phyloP scores from a whole-genome alignment of 2,888 invertebrate species.

The Hydropsyche betteni region DNA sequence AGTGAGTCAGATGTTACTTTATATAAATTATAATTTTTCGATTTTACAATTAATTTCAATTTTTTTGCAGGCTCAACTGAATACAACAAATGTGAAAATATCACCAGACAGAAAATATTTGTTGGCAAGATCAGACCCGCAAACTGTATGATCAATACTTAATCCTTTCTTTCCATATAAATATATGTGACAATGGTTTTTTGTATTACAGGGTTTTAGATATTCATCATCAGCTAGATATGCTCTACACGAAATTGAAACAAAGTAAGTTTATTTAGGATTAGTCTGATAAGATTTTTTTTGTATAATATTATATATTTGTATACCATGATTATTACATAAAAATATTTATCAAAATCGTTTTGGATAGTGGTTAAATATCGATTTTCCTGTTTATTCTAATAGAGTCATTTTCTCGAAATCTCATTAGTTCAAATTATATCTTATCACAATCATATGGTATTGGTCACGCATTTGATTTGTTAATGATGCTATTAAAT shows the following conservation, averaged over 20 bases:
- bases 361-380: too few species aligned
- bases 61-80: slow-evolving; percentile 58
- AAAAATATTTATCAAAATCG: too few species aligned
- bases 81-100: slow-evolving; percentile 61
- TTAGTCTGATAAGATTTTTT: background rate
- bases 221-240: slow-evolving; percentile 73
- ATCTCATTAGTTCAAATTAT: too few species aligned
- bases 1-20: slow-evolving; percentile 55
- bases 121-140: slow-evolving; percentile 62
- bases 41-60: slow-evolving; percentile 8
- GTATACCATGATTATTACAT: too few species aligned
- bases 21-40: slow-evolving; percentile 5
- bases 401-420: too few species aligned
- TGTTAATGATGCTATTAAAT: too few species aligned
- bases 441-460: too few species aligned
- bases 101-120: slow-evolving; percentile 61
- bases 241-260: slow-evolving; percentile 68
- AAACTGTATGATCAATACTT: slow-evolving; percentile 54
- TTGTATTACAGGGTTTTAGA: slow-evolving; percentile 66
- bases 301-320: too few species aligned
- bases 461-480: too few species aligned
- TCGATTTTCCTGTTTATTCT: too few species aligned
- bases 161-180: slow-evolving; percentile 39
- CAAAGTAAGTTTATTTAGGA: slow-evolving; percentile 60
- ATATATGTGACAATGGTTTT: slow-evolving; percentile 41